A percentile compares a stretch with the other conserved stretches of the same genome.
Conservation (phyloP, 2,888 invertebrate genomes). For the Flabesymbios commensalis region DNA sequence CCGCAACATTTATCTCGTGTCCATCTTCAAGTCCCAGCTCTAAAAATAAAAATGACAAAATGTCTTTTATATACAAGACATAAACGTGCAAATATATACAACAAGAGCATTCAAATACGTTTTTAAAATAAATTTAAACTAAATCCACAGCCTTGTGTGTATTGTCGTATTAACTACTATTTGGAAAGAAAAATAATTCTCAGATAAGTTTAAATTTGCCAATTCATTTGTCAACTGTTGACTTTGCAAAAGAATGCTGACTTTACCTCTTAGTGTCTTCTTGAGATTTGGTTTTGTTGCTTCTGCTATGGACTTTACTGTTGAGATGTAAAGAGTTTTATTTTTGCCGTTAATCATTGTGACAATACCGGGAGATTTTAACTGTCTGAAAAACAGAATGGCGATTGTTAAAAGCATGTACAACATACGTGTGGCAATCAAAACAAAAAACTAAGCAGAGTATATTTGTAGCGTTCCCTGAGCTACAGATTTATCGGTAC, state of each 20-base stretch:
- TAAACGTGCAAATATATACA: neutral
- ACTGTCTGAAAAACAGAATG: slow-evolving; percentile 66
- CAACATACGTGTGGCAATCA: no score
- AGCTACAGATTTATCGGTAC: no score
- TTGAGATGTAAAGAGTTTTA: slow-evolving; percentile 91
- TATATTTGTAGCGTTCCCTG: no score
- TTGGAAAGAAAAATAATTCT: no score
- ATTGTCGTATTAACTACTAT: no score
- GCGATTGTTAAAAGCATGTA: slow-evolving; percentile 21
- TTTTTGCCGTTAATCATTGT: slow-evolving; percentile 78
- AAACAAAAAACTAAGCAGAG: no score
- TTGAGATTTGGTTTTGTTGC: slow-evolving; percentile 85
- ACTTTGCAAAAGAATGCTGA: no score
- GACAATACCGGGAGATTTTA: slow-evolving; percentile 82
- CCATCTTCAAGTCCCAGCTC: slow-evolving; percentile 86
- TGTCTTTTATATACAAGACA: neutral
- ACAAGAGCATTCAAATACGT: neutral
- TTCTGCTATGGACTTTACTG: slow-evolving; percentile 88
- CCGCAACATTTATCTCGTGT: slow-evolving; percentile 86
- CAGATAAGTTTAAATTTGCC: no score
- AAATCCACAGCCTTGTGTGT: no score
- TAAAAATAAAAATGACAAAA: slow-evolving; percentile 43
- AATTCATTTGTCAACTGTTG: no score
- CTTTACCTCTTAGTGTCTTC: slow-evolving; percentile 76
- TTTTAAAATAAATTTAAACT: no score